These are phyloP conservation scores for Lonchura striata DNA, from an alignment of 2,113 vertebrate species.

Conservation along the genomic window DNA sequence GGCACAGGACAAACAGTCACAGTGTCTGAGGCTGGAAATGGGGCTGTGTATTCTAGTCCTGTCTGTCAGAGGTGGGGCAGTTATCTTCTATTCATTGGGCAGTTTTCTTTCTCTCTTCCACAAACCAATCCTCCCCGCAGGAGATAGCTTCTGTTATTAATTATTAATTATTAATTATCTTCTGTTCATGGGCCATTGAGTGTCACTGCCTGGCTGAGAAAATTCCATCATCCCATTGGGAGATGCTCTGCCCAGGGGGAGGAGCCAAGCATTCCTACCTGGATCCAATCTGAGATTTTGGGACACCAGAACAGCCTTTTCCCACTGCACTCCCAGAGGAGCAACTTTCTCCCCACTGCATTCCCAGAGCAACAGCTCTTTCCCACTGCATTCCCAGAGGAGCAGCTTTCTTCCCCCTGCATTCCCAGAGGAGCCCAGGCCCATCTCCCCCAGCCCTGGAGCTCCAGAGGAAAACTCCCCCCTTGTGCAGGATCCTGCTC, in stretches of 20 bases:
- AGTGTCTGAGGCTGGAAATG: background rate
- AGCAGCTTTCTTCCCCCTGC: background rate
- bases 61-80: background rate
- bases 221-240: background rate
- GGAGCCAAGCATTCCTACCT: background rate
- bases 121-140: background rate
- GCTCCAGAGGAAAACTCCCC: background rate
- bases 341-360: too few relatives aligned
- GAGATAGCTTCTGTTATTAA: background rate
- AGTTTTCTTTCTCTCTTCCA: background rate
- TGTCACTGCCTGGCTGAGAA: background rate
- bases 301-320: accelerated
- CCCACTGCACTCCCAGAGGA: too few relatives aligned
- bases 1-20: background rate
- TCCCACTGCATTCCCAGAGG: too few relatives aligned
- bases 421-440: background rate
- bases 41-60: background rate
- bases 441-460: background rate
- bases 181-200: background rate
- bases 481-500: background rate
- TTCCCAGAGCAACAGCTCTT: background rate
- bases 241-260: background rate
- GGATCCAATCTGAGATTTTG: background rate
- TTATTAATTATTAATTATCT: too few relatives aligned
- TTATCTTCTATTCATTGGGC: background rate